Percentiles rank a stretch among this genome's conserved stretches.
phyloP scores from a whole-genome alignment of 2,888 invertebrate genomes.

The Cylloceria caligata region DNA sequence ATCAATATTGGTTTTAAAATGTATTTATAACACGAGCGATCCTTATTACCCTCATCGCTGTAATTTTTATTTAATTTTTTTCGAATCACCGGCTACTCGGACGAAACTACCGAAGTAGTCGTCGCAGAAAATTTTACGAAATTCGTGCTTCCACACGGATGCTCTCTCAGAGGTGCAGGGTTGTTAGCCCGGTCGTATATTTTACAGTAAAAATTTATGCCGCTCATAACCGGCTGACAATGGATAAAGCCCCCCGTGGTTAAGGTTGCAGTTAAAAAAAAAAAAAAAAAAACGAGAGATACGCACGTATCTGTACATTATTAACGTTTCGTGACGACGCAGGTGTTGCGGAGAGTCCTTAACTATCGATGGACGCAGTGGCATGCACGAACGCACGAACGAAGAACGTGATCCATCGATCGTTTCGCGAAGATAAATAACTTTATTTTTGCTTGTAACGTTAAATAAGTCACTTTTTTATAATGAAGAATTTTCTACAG shows the following conservation, averaged over 20 bases:
- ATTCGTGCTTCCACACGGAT: slow-evolving; percentile 44
- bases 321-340: slow-evolving; percentile 39
- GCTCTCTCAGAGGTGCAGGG: slow-evolving; percentile 28
- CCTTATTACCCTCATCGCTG: slow-evolving; percentile 4
- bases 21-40: too few relatives aligned
- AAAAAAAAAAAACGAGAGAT: slow-evolving; percentile 9
- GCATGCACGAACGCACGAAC: background rate
- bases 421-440: background rate
- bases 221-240: slow-evolving; percentile 63
- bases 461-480: background rate
- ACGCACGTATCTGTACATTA: slow-evolving; percentile 17
- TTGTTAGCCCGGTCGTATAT: slow-evolving; percentile 68
- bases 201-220: slow-evolving; percentile 69
- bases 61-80: background rate
- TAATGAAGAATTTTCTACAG: background rate
- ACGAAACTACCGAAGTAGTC: background rate
- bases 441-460: background rate
- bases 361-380: slow-evolving; percentile 3
- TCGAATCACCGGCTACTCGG: slow-evolving; percentile 1
- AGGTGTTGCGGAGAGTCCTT: slow-evolving; percentile 27
- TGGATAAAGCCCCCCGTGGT: slow-evolving; percentile 41
- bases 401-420: background rate
- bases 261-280: slow-evolving; percentile 33
- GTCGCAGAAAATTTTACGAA: slow-evolving; percentile 53
- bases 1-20: too few relatives aligned